Evolutionary conservation across 2,113 vertebrate species (phyloP).

Genomic region (Dipodomys ordii): DNA sequence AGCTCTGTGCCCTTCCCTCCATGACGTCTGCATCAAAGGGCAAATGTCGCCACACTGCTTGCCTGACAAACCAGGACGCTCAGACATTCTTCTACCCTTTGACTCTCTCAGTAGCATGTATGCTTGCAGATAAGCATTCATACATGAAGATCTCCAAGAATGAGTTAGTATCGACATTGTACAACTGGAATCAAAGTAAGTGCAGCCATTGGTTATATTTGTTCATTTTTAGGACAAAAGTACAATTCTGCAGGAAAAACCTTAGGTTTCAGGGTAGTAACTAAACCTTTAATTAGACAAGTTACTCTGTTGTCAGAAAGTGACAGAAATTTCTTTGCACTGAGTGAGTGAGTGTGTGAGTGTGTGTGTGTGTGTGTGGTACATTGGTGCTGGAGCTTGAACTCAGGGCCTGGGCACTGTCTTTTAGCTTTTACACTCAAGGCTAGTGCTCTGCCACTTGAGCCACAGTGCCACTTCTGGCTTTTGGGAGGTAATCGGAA

Average conservation of each 20-base stretch:
- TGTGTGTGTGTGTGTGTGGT: no score
- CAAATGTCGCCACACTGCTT: neutral
- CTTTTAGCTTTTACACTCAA: no score
- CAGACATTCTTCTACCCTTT: neutral
- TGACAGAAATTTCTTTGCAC: neutral
- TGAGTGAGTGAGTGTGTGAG: neutral
- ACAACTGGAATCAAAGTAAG: neutral
- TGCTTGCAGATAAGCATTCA: neutral
- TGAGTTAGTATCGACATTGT: neutral
- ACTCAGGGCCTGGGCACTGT: no score
- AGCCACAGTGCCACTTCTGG: no score
- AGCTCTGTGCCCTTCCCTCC: neutral
- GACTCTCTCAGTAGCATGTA: neutral
- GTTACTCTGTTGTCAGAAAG: neutral
- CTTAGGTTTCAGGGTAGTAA: neutral
- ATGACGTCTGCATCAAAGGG: neutral
- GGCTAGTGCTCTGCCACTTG: no score
- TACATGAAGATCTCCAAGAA: neutral
- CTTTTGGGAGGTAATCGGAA: no score
- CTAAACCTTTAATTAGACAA: neutral
- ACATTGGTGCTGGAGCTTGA: no score
- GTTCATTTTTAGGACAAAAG: conserved; percentile 2
- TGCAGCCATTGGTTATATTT: neutral
- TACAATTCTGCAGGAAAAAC: neutral
- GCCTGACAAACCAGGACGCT: neutral